A percentile compares a stretch with the other conserved stretches of the same genome.
Conservation (phyloP, 2,113 vertebrate species). For the Grantiella picta region DNA sequence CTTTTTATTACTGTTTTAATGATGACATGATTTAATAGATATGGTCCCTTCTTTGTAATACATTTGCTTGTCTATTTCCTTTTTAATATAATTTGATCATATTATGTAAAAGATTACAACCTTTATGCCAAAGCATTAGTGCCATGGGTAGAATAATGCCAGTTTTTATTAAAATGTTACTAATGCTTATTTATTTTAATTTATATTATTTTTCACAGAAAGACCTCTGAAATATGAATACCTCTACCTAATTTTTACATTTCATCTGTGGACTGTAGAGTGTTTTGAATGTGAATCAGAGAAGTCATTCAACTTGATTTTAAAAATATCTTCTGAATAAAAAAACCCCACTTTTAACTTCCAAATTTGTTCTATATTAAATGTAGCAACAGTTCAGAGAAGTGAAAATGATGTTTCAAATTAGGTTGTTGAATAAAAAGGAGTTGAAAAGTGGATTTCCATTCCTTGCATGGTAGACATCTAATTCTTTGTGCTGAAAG, state of each 20-base stretch:
- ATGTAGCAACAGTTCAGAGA: not conserved
- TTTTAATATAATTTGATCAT: not conserved
- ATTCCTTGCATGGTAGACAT: not conserved
- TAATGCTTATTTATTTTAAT: conserved; percentile 12
- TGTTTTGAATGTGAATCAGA: not conserved
- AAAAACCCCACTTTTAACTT: not conserved
- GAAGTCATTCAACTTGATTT: not conserved
- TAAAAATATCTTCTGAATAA: not conserved
- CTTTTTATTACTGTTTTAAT: conserved; percentile 1
- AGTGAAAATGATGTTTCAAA: not conserved
- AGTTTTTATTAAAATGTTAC: conserved; percentile 33
- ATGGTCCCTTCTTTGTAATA: not conserved
- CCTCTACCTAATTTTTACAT: not conserved
- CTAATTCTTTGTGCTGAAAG: not conserved
- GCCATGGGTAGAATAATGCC: not conserved
- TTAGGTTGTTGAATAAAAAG: not conserved
- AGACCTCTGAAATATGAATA: not conserved
- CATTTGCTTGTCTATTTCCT: not conserved
- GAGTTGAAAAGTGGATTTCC: not conserved
- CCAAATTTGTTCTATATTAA: not conserved
- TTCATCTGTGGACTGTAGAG: not conserved
- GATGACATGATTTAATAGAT: not conserved
- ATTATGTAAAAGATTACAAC: not conserved
- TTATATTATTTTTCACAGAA: not conserved
- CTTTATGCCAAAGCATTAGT: conserved; percentile 14